Base-by-base conservation (phyloP, 2,113 vertebrate species). In the Eclectus roratus region DNA sequence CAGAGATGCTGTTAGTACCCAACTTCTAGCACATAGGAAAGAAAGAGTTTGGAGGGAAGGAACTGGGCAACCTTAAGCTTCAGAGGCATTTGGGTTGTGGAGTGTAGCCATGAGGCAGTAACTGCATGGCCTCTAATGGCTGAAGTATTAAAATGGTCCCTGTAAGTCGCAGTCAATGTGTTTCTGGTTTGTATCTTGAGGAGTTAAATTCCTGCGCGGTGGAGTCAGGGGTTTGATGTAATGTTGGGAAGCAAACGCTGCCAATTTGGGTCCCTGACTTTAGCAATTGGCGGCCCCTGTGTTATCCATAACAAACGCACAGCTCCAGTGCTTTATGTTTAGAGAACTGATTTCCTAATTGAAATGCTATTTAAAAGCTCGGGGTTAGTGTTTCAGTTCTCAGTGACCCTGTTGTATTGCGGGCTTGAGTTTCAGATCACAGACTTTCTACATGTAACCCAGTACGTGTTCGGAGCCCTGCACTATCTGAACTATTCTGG, bases 131-230 rank as follows among this genome's bases (percentile, higher is more conserved):
- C 56, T 65, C 61, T 35, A 24, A 65, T 41, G 70, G 90, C 47
- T 27, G 12, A 77, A 50, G 23, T 20, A 35, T 63, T 85, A 77
- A 72, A 80, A 60, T 53, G 49, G 53, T 80, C 41, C 3, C 18
- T 66, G 1, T 46, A 50, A 47, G 49, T 85, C 50, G 58, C 20
- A 73, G 58, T 17, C 56, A 79, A 20, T 61, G 41, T 4, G 0
- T 82, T 91, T 81, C 87, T 89, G 41, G 4, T 83, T 82, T 73
- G 68, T 85, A 3, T 70, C 85, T 92, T 37, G 64, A 95, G 82
- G 88, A 95, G 93, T 95, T 89, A 89, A 91, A 96, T 96, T 96
- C 94, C 90, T 88, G 81, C 5, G 1, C 29, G 60, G 33, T 93
- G 74, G 58, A 96, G 74, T 93, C 85, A 92, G 85, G 65, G 17